Conservation (phyloP, 2,797 vertebrate genomes). For the Falco berigora region DNA sequence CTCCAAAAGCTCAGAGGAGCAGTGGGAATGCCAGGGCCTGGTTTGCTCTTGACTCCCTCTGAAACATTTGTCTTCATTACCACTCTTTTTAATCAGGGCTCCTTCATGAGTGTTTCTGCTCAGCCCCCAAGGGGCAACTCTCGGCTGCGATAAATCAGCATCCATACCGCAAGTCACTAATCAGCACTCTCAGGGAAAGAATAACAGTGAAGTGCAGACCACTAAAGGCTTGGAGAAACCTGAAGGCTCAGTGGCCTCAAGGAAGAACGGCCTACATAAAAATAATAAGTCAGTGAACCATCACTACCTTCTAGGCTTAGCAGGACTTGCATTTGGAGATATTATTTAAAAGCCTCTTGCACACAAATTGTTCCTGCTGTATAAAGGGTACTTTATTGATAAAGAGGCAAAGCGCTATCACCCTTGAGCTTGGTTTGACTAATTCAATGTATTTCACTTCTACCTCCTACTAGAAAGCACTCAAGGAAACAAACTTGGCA, state of each 20-base stretch:
- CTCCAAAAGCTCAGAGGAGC: slow-evolving; percentile 78
- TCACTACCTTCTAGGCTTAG: slow-evolving; percentile 37
- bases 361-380: slow-evolving; percentile 19
- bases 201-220: slow-evolving; percentile 74
- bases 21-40: slow-evolving; percentile 76
- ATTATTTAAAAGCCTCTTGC: slow-evolving; percentile 47
- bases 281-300: slow-evolving; percentile 47
- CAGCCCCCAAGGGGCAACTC: slow-evolving; percentile 78
- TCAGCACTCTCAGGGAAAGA: slow-evolving; percentile 80
- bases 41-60: slow-evolving; percentile 76
- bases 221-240: slow-evolving; percentile 75
- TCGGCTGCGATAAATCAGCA: slow-evolving; percentile 80
- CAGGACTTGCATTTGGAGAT: neutral
- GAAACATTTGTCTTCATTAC: slow-evolving; percentile 84
- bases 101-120: slow-evolving; percentile 79
- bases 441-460: neutral
- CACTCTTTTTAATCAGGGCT: slow-evolving; percentile 83
- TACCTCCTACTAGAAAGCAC: neutral
- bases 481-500: slow-evolving; percentile 24
- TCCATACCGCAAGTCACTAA: slow-evolving; percentile 80
- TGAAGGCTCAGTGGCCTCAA: slow-evolving; percentile 68
- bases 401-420: neutral
- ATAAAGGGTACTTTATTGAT: neutral
- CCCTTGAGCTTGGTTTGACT: neutral
- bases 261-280: slow-evolving; percentile 64